A percentile compares a stretch with the other conserved stretches of the same genome.
Evolutionary conservation across 2,113 vertebrate genomes (phyloP).

Genomic region (Desmodus rotundus): DNA sequence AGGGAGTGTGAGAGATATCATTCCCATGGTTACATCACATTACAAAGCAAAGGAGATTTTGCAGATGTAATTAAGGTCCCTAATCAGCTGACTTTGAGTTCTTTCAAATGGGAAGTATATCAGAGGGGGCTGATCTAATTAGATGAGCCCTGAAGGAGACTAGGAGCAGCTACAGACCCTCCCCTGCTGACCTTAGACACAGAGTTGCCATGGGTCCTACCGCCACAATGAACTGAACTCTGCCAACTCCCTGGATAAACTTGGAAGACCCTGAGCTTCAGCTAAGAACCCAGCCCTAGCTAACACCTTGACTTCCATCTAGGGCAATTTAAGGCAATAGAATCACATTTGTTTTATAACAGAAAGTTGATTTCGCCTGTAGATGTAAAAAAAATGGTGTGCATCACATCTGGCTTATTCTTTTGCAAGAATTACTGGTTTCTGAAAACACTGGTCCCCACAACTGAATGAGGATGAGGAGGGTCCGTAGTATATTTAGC

Average conservation of each 20-base stretch:
- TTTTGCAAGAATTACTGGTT: neutral
- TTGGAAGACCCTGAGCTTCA: neutral
- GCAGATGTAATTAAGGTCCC: neutral
- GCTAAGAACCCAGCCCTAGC: neutral
- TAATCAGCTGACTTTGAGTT: neutral
- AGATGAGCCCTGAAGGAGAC: neutral
- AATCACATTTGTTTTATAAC: neutral
- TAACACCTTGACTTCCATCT: neutral
- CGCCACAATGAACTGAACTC: neutral
- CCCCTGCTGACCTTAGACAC: neutral
- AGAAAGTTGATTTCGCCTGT: neutral
- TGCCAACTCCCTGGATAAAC: neutral
- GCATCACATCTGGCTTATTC: neutral
- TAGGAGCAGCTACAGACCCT: neutral
- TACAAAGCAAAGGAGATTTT: neutral
- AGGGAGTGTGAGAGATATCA: too few relatives aligned
- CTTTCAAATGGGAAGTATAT: neutral
- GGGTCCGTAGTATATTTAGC: accelerated
- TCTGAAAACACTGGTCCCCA: neutral
- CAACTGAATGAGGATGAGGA: neutral
- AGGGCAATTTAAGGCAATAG: neutral
- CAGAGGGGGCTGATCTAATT: neutral
- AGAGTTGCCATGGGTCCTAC: neutral
- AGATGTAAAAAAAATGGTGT: neutral
- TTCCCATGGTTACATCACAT: too few relatives aligned